Conservation (phyloP, 2,113 vertebrate genomes). For the Danio rerio region GRCz12tu NC_133189.1:27727501-27728000, state of each 20-base stretch:
- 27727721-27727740: background rate
- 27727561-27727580: background rate
- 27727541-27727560: background rate
- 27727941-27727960: no score
- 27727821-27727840: no score
- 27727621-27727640: slow-evolving; percentile 8
- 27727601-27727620: slow-evolving; percentile 3
- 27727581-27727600: slow-evolving; percentile 24
- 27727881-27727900: no score
- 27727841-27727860: no score
- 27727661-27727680: slow-evolving; percentile 24
- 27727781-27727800: no score
- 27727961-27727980: no score
- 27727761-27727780: background rate
- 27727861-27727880: no score
- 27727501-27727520: slow-evolving; percentile 13
- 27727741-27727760: slow-evolving; percentile 1
- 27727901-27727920: no score
- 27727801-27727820: no score
- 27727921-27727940: no score
- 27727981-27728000: no score
- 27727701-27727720: background rate
- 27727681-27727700: background rate
- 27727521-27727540: slow-evolving; percentile 16
- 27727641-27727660: background rate